Evolutionary conservation across 1,140 invertebrate species (phyloP), one percentile per base, ranked within the genome.

Genomic region (fruit fly (Drosophila melanogaster)): DNA sequence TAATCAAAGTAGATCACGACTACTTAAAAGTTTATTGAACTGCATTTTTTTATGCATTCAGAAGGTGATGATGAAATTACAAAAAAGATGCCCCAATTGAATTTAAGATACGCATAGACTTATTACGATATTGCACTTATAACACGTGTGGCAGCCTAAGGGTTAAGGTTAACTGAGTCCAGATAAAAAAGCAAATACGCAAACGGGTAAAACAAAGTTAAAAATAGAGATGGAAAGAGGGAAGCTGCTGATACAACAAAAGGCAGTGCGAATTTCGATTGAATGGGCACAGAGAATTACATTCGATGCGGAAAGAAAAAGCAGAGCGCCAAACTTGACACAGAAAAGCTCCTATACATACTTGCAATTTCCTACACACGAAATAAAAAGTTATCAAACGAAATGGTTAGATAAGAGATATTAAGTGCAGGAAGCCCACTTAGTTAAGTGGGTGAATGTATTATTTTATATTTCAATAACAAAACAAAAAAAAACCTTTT

Each of bases 241-340:
- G 8, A 15, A 17, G 37, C 43, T 59, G 55, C 53, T 77, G 77
- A 64, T 59, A 69, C 59, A 62, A 71, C 59, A 54, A 61, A 56
- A 66, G 47, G 40, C 65, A 79, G 61, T 53, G 62, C 15, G 65
- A 77, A 78, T 70, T 58, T 14, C 30, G 51, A 60, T 53, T 61
- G 46, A 75, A 61, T 65, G 56, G 49, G 40, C 46, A 55, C 49
- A 65, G 37, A 44, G 33, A 81, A 75, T 64, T 69, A 14, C 40
- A 49, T 61, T 43, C 38, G 37, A 57, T 53, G 35, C 58, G 26
- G 19, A 53, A 49, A 64, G 37, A 73, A 58, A 53, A 58, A 59
- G 54, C 51, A 61, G 58, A 51, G 54, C 76, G 41, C 54, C 64
- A 79, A 83, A 70, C 46, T 83, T 78, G 61, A 79, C 74, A 81